Evolutionary conservation across 2,113 vertebrate species (phyloP), one percentile per base, ranked within the genome.

Genomic region (Hymenochirus boettgeri): DNA sequence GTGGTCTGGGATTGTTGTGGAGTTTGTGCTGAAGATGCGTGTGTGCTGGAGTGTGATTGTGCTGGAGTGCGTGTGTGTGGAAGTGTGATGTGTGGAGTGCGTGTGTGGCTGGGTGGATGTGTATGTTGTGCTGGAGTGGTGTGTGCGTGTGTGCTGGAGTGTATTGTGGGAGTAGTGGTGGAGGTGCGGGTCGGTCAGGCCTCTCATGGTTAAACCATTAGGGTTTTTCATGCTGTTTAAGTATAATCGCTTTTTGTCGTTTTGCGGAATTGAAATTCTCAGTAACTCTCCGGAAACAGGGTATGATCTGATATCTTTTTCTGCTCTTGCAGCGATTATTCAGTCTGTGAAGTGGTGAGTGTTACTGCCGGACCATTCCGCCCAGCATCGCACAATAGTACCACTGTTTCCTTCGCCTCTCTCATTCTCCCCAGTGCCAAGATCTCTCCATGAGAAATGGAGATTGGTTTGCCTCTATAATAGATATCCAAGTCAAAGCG

Each of bases 251-350:
- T 27, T 15, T 58, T 52, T 59, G 46, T 51, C 47, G 3, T 15
- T n/a, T 17, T 42, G 12, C 24, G 31, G 31, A 8, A 7, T 17
- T 17, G 45, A 57, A 23, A 39, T 39, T 59, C 33, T 50, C 31
- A 42, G 25, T 66, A 45, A 50, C 33, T 29, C 51, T 57, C 56
- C 24, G 19, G 22, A 58, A 39, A 39, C 54, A 33, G 47, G 24
- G n/a, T n/a, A 22, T 17, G 55, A 66, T 67, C 64, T 22, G 13
- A 52, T 67, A 47, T 67, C 64, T 59, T 42, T 59, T 67, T 24
- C 56, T 45, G 23, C 25, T 13, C 21, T 57, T 50, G 42, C 27
- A 57, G 42, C 27, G 39, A 66, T 58, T 66, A 66, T 66, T 35
- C 46, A 2, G 27, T 42, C 29, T 17, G 64, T 42, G 56, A 58